These are phyloP conservation scores for Anisognathus igniventris DNA, from an alignment of 2,797 vertebrate species.

Conservation along the genomic window DNA sequence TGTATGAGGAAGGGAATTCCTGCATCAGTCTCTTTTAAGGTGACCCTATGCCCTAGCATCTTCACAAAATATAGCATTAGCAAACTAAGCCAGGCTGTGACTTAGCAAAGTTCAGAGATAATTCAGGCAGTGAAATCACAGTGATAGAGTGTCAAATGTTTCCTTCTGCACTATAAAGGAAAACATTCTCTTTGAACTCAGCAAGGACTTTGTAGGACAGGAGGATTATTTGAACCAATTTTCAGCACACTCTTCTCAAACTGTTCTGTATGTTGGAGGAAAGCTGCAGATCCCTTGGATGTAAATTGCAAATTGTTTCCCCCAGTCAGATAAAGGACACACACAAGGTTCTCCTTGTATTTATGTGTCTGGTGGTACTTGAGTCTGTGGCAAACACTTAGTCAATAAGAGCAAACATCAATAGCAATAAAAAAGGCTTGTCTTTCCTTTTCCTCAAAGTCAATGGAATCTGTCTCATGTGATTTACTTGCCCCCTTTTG, in stretches of 20 bases:
- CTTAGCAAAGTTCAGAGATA: slow-evolving; percentile 32
- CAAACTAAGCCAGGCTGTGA: slow-evolving; percentile 5
- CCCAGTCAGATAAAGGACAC: slow-evolving; percentile 51
- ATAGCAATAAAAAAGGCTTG: slow-evolving; percentile 68
- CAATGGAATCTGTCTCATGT: slow-evolving; percentile 60
- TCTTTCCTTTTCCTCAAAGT: slow-evolving; percentile 57
- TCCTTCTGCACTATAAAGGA: slow-evolving; percentile 34
- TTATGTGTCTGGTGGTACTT: slow-evolving; percentile 51
- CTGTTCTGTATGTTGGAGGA: neutral
- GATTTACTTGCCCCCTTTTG: slow-evolving; percentile 54
- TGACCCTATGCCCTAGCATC: neutral
- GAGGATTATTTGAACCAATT: slow-evolving; percentile 42
- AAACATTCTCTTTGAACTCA: slow-evolving; percentile 49
- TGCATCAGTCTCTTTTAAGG: neutral
- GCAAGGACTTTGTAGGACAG: slow-evolving; percentile 48
- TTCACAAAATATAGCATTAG: neutral
- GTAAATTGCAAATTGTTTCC: slow-evolving; percentile 55
- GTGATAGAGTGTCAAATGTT: slow-evolving; percentile 19
- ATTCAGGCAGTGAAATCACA: slow-evolving; percentile 28
- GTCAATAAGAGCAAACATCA: slow-evolving; percentile 68
- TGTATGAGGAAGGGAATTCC: neutral
- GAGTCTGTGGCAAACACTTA: slow-evolving; percentile 49
- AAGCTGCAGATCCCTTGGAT: slow-evolving; percentile 25
- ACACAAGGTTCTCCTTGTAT: slow-evolving; percentile 60
- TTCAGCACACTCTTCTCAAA: slow-evolving; percentile 18